These are phyloP conservation scores for Peromyscus nudipes DNA, from an alignment of 2,797 vertebrate genomes.

Conservation along the genomic window DNA sequence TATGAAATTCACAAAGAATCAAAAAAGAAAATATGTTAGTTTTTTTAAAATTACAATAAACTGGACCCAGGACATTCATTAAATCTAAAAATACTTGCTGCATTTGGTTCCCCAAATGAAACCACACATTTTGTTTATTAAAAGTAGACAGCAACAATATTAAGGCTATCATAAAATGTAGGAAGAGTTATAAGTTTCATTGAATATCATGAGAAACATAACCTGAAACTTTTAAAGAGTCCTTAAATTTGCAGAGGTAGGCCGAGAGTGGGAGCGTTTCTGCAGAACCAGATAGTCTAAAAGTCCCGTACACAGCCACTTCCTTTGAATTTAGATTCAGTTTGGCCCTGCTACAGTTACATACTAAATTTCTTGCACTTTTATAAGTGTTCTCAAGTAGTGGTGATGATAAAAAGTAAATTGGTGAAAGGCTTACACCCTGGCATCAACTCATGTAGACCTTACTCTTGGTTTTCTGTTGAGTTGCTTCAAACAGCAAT, in stretches of 20 bases:
- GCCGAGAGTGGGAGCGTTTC: neutral
- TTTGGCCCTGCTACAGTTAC: neutral
- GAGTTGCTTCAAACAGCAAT: conserved; percentile 31
- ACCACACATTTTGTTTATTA: neutral
- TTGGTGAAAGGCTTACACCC: neutral
- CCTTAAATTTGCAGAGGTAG: conserved; percentile 6
- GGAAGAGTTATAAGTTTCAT: neutral
- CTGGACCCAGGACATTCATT: neutral
- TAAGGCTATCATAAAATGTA: neutral
- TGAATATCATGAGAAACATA: neutral
- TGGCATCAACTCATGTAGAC: neutral
- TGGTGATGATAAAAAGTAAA: neutral
- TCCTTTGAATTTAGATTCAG: conserved; percentile 7
- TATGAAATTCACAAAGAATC: neutral
- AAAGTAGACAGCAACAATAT: neutral
- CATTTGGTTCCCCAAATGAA: neutral
- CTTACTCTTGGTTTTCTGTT: conserved; percentile 4
- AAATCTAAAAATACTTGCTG: neutral
- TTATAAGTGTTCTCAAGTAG: neutral
- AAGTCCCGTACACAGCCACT: neutral
- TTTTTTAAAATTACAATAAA: neutral
- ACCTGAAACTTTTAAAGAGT: neutral
- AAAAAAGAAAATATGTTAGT: neutral
- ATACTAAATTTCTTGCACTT: neutral
- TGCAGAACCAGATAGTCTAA: neutral